Conservation (phyloP, 2,797 vertebrate species). For the Typhlichthys subterraneus region DNA sequence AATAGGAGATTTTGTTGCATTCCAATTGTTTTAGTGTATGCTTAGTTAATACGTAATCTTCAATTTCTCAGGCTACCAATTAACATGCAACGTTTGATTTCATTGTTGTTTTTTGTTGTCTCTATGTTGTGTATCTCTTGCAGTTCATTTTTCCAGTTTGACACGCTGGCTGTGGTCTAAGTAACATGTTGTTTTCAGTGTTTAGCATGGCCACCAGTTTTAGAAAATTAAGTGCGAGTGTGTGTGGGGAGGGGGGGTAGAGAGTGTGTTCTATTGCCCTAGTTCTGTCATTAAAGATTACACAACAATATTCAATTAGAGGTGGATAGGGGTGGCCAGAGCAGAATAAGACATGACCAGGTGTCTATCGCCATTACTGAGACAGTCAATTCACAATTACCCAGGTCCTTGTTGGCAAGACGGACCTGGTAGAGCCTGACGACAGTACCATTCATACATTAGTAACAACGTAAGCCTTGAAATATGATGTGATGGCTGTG, state of each 20-base stretch:
- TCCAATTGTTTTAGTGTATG: not conserved
- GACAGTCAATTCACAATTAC: constrained; percentile 20
- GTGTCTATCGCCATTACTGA: constrained; percentile 34
- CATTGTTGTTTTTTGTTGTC: not conserved
- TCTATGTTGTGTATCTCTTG: not conserved
- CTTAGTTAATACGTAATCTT: too few species aligned
- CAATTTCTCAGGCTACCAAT: too few species aligned
- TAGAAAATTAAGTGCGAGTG: constrained; percentile 1
- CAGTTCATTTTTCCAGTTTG: not conserved
- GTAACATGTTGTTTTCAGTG: constrained; percentile 53
- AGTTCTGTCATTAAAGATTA: constrained; percentile 81
- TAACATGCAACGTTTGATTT: too few species aligned
- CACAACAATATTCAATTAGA: constrained; percentile 30
- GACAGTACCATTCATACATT: not conserved
- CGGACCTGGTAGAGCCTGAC: not conserved
- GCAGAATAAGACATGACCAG: not conserved
- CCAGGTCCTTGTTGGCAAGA: not conserved
- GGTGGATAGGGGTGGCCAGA: not conserved
- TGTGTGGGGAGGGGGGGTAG: constrained; percentile 8
- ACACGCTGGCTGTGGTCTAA: not conserved
- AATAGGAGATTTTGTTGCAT: not conserved
- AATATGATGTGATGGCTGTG: too few species aligned
- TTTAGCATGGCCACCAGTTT: constrained; percentile 50
- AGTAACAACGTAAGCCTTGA: too few species aligned
- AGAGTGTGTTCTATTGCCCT: constrained; percentile 75